phyloP scores from a whole-genome alignment of 2,797 vertebrate species.

The Sphaeramia orbicularis region DNA sequence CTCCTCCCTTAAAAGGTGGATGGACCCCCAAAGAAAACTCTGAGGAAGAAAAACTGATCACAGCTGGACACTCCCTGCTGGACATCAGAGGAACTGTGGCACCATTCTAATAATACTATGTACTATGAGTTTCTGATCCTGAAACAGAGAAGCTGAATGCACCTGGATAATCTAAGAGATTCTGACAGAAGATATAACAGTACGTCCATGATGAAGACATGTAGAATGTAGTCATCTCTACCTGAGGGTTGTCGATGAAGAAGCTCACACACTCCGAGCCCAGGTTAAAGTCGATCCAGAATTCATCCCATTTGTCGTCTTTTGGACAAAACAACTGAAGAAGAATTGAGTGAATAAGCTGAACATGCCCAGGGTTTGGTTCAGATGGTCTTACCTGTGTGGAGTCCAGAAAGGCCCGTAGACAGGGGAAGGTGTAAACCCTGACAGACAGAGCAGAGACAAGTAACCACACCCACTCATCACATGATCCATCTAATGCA shows the following conservation, averaged over 20 bases:
- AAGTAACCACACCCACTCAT: not conserved
- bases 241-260: constrained; percentile 89
- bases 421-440: constrained; percentile 91
- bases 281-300: constrained; percentile 95
- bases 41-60: constrained; percentile 48
- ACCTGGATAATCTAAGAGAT: not conserved
- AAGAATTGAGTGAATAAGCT: no score
- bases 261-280: constrained; percentile 90
- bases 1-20: constrained; percentile 84
- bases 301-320: constrained; percentile 89
- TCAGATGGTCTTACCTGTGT: constrained; percentile 82
- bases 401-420: constrained; percentile 85
- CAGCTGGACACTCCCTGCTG: no score
- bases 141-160: not conserved
- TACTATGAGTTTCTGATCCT: no score
- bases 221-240: constrained; percentile 44
- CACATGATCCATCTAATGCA: not conserved
- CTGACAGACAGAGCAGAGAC: constrained; percentile 75
- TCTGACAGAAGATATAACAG: no score
- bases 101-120: not conserved
- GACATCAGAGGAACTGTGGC: not conserved
- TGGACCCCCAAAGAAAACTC: constrained; percentile 89
- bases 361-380: not conserved
- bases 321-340: constrained; percentile 88
- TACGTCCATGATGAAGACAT: no score